Evolutionary conservation across 2,797 vertebrate species (phyloP).

Genomic region (Pseudochirops corinnae): DNA sequence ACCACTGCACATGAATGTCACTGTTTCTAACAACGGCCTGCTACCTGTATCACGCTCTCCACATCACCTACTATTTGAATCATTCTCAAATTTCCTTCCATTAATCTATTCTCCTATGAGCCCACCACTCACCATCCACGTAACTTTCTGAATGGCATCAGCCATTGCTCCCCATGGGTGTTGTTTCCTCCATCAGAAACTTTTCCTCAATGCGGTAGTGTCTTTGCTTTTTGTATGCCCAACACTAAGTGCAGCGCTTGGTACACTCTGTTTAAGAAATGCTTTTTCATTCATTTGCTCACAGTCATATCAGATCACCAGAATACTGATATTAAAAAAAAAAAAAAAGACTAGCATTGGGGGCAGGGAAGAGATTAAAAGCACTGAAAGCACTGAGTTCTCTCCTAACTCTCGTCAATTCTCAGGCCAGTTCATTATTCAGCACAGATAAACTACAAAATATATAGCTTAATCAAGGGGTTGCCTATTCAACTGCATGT

Average conservation of each 20-base stretch:
- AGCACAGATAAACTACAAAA: not conserved
- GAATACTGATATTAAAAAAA: too few species aligned
- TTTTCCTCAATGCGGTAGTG: not conserved
- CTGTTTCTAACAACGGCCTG: not conserved
- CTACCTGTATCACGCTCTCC: not conserved
- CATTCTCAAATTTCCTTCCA: not conserved
- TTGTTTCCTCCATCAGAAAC: not conserved
- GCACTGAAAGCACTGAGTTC: not conserved
- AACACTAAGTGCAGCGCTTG: not conserved
- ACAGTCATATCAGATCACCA: not conserved
- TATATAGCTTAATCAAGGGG: not conserved
- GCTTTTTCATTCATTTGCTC: not conserved
- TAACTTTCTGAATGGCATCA: not conserved
- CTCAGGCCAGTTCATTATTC: not conserved
- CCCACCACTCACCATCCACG: not conserved
- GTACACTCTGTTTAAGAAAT: not conserved
- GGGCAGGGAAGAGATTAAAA: not conserved
- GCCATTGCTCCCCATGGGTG: not conserved
- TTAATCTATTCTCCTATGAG: not conserved
- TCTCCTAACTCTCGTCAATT: not conserved
- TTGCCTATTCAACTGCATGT: not conserved
- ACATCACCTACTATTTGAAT: not conserved
- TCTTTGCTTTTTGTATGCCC: not conserved
- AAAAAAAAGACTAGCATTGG: not conserved
- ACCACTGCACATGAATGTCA: not conserved